Evolutionary conservation across 2,113 vertebrate genomes (phyloP).

Genomic region (Xenopus laevis): DNA sequence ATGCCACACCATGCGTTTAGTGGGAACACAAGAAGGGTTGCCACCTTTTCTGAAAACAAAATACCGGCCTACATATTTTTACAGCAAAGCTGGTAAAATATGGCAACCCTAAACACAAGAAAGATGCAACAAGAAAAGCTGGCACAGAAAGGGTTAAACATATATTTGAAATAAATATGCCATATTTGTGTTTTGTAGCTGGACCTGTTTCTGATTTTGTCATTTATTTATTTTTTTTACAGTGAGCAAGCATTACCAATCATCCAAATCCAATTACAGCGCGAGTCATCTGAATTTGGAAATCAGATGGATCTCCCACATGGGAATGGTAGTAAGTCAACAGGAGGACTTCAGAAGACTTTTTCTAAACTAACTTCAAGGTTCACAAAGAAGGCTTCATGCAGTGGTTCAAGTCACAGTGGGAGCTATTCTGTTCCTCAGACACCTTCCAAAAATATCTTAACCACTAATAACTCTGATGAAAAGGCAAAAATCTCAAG

Average conservation of each 20-base stretch:
- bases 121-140: too few species aligned
- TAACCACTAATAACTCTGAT: conserved; percentile 70
- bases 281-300: conserved; percentile 81
- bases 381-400: conserved; percentile 92
- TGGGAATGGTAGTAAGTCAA: conserved; percentile 82
- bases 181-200: too few species aligned
- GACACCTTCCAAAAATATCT: conserved; percentile 84
- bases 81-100: too few species aligned
- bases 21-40: too few species aligned
- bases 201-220: too few species aligned
- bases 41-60: too few species aligned
- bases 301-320: conserved; percentile 75
- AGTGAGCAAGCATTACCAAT: conserved; percentile 93
- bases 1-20: too few species aligned
- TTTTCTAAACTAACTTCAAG: conserved; percentile 96
- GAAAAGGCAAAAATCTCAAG: conserved; percentile 78
- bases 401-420: conserved; percentile 68
- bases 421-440: conserved; percentile 86
- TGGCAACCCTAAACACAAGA: too few species aligned
- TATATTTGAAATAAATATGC: too few species aligned
- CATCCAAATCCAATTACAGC: conserved; percentile 93
- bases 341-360: conserved; percentile 89
- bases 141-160: too few species aligned
- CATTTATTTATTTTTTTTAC: conserved; percentile 11
- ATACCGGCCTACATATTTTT: too few species aligned